Conservation (phyloP, 2,888 invertebrate species). For the Altica lythri region DNA sequence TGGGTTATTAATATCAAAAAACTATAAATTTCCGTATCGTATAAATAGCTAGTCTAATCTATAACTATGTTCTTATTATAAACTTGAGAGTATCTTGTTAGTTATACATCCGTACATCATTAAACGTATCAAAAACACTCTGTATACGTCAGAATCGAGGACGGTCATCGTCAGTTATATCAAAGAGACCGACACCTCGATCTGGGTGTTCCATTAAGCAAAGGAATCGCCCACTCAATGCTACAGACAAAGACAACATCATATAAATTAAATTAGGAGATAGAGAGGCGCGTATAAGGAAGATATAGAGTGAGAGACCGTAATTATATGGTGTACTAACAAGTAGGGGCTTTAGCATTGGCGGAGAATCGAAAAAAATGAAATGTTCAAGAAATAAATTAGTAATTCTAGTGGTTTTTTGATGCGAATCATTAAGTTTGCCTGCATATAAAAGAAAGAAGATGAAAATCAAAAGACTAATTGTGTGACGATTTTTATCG, state of each 20-base stretch:
- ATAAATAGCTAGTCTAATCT: too few relatives aligned
- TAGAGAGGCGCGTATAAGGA: slow-evolving; percentile 26
- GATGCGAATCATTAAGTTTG: neutral
- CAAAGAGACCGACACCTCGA: slow-evolving; percentile 56
- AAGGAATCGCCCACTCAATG: slow-evolving; percentile 52
- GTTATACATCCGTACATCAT: slow-evolving; percentile 12
- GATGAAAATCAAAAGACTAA: too few relatives aligned
- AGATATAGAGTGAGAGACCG: slow-evolving; percentile 41
- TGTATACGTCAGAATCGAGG: slow-evolving; percentile 48
- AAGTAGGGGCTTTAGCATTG: slow-evolving; percentile 46
- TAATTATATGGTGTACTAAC: slow-evolving; percentile 52
- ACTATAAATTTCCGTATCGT: too few relatives aligned
- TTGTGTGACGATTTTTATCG: too few relatives aligned
- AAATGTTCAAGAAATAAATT: slow-evolving; percentile 2
- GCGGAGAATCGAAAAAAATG: slow-evolving; percentile 16
- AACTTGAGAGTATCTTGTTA: slow-evolving; percentile 6
- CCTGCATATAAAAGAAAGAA: too few relatives aligned
- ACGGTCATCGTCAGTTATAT: slow-evolving; percentile 51
- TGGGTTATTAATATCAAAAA: too few relatives aligned
- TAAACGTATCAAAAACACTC: slow-evolving; percentile 27
- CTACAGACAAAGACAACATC: slow-evolving; percentile 30
- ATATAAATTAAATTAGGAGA: slow-evolving; percentile 37
- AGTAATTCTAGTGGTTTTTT: neutral
- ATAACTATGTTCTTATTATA: too few relatives aligned
- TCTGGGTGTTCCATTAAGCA: slow-evolving; percentile 57